Conservation (phyloP, 2,113 vertebrate genomes). For the Saguinus midas region DNA sequence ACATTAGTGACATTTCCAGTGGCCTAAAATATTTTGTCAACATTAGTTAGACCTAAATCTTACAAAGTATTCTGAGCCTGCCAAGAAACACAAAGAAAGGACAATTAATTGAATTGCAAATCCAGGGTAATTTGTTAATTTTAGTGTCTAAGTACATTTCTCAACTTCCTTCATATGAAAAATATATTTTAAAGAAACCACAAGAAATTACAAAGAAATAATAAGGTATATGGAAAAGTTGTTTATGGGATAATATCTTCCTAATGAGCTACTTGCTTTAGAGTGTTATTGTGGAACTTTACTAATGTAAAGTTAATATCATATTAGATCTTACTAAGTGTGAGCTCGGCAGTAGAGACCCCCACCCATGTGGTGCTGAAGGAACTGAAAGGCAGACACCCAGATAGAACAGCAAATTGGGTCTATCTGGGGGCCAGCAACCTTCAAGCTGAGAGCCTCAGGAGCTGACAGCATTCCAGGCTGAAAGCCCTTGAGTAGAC, state of each 20-base stretch:
- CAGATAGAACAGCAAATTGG: no score
- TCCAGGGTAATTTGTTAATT: slow-evolving; percentile 62
- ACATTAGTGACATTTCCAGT: slow-evolving; percentile 29
- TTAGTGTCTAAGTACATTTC: slow-evolving; percentile 47
- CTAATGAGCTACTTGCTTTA: background rate
- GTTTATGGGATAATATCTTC: background rate
- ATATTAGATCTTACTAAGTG: background rate
- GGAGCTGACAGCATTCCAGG: no score
- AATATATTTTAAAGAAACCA: background rate
- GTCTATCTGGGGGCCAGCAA: no score
- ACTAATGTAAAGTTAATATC: background rate
- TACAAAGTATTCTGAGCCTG: background rate
- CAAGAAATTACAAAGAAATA: background rate
- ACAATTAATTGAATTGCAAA: slow-evolving; percentile 56
- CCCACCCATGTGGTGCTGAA: no score
- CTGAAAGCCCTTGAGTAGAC: no score
- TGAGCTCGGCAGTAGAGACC: no score
- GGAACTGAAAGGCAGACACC: no score
- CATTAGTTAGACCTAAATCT: slow-evolving; percentile 5
- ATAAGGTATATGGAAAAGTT: background rate
- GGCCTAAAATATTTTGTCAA: slow-evolving; percentile 49
- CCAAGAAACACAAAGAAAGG: slow-evolving; percentile 53
- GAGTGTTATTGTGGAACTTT: background rate
- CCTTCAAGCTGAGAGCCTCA: no score
- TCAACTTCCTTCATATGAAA: slow-evolving; percentile 17